Evolutionary conservation across 2,797 vertebrate genomes (phyloP).

Genomic region (Gymnopithys bicolor): DNA sequence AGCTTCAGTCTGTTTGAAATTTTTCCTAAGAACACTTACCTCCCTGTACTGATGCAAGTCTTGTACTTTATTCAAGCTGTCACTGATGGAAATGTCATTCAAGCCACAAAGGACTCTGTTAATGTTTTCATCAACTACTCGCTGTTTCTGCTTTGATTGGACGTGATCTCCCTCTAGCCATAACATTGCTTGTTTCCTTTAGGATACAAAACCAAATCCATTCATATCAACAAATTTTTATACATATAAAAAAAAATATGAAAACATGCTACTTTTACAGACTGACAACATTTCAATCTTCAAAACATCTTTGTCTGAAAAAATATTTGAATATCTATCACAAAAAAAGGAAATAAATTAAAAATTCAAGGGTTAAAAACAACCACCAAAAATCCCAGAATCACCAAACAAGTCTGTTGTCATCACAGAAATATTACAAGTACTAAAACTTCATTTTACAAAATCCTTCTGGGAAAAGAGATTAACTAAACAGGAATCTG

Average conservation of each 20-base stretch:
- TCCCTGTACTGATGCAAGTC: slow-evolving; percentile 81
- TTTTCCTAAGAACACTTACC: slow-evolving; percentile 71
- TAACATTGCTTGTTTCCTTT: slow-evolving; percentile 88
- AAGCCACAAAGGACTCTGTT: slow-evolving; percentile 86
- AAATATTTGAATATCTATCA: background rate
- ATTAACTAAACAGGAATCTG: background rate
- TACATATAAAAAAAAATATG: background rate
- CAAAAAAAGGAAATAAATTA: background rate
- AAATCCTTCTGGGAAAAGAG: background rate
- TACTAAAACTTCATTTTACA: background rate
- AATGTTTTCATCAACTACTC: slow-evolving; percentile 73
- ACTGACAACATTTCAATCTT: background rate
- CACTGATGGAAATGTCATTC: slow-evolving; percentile 84
- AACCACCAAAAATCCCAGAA: background rate
- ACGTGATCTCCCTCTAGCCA: slow-evolving; percentile 89
- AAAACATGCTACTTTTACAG: background rate
- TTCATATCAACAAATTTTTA: background rate
- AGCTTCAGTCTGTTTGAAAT: background rate
- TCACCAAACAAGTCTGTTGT: background rate
- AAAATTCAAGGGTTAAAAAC: background rate
- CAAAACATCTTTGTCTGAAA: background rate
- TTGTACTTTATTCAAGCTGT: slow-evolving; percentile 70
- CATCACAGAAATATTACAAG: background rate
- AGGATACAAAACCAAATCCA: background rate
- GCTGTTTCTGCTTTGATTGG: slow-evolving; percentile 82